Evolutionary conservation across 1,140 invertebrate species (phyloP).

Genomic region (Drosophila jambulina): DNA sequence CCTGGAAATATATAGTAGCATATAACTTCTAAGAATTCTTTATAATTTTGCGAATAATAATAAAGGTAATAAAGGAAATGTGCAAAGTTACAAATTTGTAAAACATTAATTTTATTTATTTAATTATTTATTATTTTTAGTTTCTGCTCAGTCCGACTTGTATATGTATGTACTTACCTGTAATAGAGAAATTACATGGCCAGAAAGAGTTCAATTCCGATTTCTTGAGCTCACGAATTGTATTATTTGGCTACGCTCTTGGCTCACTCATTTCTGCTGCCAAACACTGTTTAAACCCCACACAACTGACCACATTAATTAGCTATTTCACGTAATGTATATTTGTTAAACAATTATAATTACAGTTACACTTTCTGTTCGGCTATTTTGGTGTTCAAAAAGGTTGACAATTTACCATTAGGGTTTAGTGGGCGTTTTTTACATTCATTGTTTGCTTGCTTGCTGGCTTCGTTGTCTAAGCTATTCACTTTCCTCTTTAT

Average conservation of each 20-base stretch:
- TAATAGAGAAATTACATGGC: too few relatives aligned
- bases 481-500: conserved; percentile 22
- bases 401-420: conserved; percentile 38
- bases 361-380: conserved; percentile 54
- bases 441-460: conserved; percentile 45
- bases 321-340: conserved; percentile 60
- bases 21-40: not conserved
- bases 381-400: conserved; percentile 44
- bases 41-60: not conserved
- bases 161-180: too few relatives aligned
- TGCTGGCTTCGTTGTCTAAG: conserved; percentile 31
- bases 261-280: not conserved
- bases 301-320: conserved; percentile 39
- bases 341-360: conserved; percentile 74
- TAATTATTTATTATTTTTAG: too few relatives aligned
- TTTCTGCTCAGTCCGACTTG: too few relatives aligned
- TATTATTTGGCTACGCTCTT: too few relatives aligned
- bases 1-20: not conserved
- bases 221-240: too few relatives aligned
- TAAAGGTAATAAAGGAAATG: too few relatives aligned
- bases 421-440: conserved; percentile 41
- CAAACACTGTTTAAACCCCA: not conserved
- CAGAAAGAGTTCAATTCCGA: too few relatives aligned
- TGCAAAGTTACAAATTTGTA: too few relatives aligned
- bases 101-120: not conserved